These are phyloP conservation scores for Hirtodrosophila confusa DNA, from an alignment of 2,888 invertebrate genomes.

Conservation along the genomic window DNA sequence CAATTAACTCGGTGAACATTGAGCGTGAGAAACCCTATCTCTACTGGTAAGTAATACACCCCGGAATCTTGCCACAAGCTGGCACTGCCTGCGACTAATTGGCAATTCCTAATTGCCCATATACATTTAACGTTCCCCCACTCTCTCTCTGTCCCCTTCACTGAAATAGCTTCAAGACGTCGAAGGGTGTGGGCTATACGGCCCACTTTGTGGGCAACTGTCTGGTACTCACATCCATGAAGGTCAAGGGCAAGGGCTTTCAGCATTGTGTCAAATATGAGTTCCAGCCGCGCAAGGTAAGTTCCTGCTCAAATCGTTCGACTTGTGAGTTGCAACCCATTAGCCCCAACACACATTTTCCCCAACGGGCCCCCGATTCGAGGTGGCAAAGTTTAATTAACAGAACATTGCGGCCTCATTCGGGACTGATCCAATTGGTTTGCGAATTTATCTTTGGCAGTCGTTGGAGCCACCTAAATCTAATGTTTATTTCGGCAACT, in stretches of 20 bases:
- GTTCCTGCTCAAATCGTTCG: slow-evolving; percentile 25
- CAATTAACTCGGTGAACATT: slow-evolving; percentile 98
- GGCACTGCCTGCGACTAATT: slow-evolving; percentile 11
- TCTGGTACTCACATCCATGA: slow-evolving; percentile 99
- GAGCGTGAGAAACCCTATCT: slow-evolving; percentile 99
- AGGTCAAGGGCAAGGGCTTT: slow-evolving; percentile 99
- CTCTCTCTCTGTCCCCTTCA: neutral
- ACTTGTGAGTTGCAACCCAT: slow-evolving; percentile 38
- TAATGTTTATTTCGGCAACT: too few species aligned
- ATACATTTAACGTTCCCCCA: neutral
- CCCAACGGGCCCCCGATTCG: slow-evolving; percentile 33
- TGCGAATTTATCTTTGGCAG: too few species aligned
- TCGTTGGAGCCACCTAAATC: too few species aligned
- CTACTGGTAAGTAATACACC: slow-evolving; percentile 90
- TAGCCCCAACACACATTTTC: neutral
- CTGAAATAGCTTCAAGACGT: slow-evolving; percentile 95
- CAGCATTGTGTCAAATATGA: slow-evolving; percentile 99
- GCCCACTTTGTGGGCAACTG: slow-evolving; percentile 99
- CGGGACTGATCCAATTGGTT: too few species aligned
- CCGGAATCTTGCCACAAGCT: too few species aligned
- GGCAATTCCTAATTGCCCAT: slow-evolving; percentile 33
- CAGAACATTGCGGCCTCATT: slow-evolving; percentile 27
- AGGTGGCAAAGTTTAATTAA: slow-evolving; percentile 51
- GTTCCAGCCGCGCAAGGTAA: slow-evolving; percentile 97
- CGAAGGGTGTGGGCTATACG: slow-evolving; percentile 99